Evolutionary conservation across 2,797 vertebrate genomes (phyloP).

Genomic region (Setipinna tenuifilis): DNA sequence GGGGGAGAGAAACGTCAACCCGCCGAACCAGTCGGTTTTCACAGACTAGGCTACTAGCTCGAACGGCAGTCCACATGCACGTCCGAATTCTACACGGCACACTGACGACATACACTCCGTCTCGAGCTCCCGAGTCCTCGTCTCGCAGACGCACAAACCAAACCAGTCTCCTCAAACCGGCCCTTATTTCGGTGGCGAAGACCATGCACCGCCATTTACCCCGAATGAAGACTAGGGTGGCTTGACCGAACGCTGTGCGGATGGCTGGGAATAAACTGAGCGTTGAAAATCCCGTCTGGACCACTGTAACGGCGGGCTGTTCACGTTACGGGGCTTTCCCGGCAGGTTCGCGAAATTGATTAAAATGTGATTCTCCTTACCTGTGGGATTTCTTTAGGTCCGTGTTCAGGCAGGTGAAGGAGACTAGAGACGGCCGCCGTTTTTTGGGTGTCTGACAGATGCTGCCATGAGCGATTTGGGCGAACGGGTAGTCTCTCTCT

Average conservation of each 20-base stretch:
- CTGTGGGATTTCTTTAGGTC: conserved; percentile 17
- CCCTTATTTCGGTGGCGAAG: not conserved
- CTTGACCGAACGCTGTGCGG: not conserved
- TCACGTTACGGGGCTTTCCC: not conserved
- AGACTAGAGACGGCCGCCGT: conserved; percentile 19
- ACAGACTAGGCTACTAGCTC: too few species aligned
- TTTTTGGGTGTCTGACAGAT: conserved; percentile 52
- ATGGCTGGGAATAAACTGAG: not conserved
- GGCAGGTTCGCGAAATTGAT: not conserved
- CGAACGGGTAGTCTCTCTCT: not conserved
- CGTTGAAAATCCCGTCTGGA: not conserved
- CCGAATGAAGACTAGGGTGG: not conserved
- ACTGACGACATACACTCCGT: not conserved
- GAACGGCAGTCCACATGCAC: not conserved
- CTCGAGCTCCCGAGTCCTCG: not conserved
- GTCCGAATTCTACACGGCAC: not conserved
- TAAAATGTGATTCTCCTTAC: not conserved
- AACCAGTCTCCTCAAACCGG: not conserved
- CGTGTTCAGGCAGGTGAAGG: conserved; percentile 6
- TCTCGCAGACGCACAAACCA: not conserved
- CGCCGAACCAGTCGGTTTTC: not conserved
- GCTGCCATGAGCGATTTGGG: conserved; percentile 44
- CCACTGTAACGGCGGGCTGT: not conserved
- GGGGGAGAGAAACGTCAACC: not conserved
- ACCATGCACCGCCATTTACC: not conserved